phyloP scores from a whole-genome alignment of 2,888 invertebrate genomes.

The Malacosoma neustria region DNA sequence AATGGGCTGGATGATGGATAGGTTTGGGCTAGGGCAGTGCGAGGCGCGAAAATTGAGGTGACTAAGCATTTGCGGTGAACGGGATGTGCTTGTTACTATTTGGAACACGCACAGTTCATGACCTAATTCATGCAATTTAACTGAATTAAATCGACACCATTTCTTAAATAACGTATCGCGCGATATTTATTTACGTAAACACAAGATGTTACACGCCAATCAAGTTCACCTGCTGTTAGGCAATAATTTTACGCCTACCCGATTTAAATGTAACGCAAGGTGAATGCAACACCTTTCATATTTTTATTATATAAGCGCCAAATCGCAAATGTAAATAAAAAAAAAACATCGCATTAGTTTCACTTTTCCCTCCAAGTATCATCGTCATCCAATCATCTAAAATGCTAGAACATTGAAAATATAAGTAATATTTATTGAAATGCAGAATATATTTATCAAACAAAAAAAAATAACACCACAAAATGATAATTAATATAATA shows the following conservation, averaged over 20 bases:
- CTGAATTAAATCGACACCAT: neutral
- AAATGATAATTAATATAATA: too few species aligned
- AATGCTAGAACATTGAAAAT: too few species aligned
- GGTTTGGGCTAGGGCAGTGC: constrained; percentile 25
- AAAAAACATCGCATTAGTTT: too few species aligned
- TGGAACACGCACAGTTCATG: neutral
- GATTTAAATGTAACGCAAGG: neutral
- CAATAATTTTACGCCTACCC: neutral
- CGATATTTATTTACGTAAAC: constrained; percentile 3
- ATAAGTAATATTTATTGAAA: too few species aligned
- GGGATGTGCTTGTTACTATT: neutral
- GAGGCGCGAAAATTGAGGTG: constrained; percentile 60
- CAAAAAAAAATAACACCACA: too few species aligned
- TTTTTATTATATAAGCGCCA: too few species aligned
- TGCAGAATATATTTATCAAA: too few species aligned
- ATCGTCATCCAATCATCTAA: too few species aligned
- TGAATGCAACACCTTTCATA: neutral
- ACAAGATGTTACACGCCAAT: neutral
- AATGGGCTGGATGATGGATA: constrained; percentile 63
- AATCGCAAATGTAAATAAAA: too few species aligned
- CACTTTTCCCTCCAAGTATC: too few species aligned
- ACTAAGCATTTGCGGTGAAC: constrained; percentile 22
- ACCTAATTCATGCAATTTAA: neutral
- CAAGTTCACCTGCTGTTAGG: neutral
- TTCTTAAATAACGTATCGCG: too few species aligned